A percentile compares a stretch with the other conserved stretches of the same genome.
Evolutionary conservation across 2,888 invertebrate genomes (phyloP).

Genomic region (Epiperipatus broadwayi): DNA sequence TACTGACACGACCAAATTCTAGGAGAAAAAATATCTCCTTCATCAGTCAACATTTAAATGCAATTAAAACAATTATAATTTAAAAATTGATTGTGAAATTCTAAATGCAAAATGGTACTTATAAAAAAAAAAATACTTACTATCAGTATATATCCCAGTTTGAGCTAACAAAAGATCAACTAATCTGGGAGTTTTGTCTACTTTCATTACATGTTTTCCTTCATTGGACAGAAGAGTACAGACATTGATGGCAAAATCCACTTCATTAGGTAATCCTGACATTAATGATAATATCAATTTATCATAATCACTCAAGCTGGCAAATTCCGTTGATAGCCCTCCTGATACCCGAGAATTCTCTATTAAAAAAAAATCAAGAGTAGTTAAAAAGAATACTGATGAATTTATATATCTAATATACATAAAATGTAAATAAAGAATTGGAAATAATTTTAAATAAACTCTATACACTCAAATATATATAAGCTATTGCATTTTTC

Average conservation of each 20-base stretch:
- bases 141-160: conserved; percentile 75
- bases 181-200: conserved; percentile 66
- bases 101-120: background rate
- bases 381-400: no score
- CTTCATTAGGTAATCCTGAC: conserved; percentile 93
- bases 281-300: conserved; percentile 71
- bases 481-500: no score
- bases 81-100: background rate
- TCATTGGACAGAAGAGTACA: conserved; percentile 88
- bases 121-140: conserved; percentile 32
- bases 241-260: conserved; percentile 93
- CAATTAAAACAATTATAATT: no score
- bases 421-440: no score
- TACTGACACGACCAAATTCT: no score
- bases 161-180: conserved; percentile 76
- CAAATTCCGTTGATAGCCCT: conserved; percentile 45
- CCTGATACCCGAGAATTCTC: conserved; percentile 37
- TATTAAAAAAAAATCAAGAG: no score
- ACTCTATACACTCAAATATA: no score
- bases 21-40: no score
- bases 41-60: no score
- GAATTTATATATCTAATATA: no score
- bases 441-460: no score
- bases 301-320: conserved; percentile 43
- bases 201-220: conserved; percentile 62